Conservation (phyloP, 2,113 vertebrate species). For the Myiagra hebetior region DNA sequence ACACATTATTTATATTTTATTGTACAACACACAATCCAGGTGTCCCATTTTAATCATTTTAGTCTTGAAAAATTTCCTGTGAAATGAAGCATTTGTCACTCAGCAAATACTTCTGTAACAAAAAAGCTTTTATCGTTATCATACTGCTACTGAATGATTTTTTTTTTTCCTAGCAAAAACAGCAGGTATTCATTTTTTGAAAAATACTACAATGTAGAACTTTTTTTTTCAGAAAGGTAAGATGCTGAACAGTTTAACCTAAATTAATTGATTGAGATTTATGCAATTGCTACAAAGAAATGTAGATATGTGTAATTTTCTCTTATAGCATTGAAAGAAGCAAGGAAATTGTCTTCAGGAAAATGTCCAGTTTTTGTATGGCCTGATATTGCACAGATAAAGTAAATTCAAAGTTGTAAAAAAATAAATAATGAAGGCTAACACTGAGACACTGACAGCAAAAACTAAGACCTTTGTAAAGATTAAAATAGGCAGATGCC, state of each 20-base stretch:
- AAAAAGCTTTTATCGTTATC: not conserved
- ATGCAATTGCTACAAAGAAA: not conserved
- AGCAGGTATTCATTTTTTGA: fast-evolving
- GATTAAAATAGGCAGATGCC: not conserved
- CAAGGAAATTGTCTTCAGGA: not conserved
- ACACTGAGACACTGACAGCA: not conserved
- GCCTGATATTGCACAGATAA: not conserved
- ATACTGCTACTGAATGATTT: not conserved
- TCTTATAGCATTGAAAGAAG: not conserved
- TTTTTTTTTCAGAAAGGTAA: not conserved
- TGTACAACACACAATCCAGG: not conserved
- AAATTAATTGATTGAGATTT: not conserved
- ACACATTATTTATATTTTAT: not conserved
- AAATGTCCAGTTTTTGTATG: not conserved
- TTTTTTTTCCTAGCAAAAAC: not conserved
- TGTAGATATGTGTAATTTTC: not conserved
- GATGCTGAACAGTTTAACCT: not conserved
- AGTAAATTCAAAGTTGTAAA: not conserved
- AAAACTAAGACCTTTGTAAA: not conserved
- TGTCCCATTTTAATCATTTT: not conserved
- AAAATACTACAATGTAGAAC: not conserved
- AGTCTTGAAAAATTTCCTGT: not conserved
- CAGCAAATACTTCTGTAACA: not conserved
- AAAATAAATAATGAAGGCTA: not conserved
- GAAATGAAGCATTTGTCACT: not conserved